Evolutionary conservation across 1,140 invertebrate genomes (phyloP).

Genomic region (Asbolus verrucosus): DNA sequence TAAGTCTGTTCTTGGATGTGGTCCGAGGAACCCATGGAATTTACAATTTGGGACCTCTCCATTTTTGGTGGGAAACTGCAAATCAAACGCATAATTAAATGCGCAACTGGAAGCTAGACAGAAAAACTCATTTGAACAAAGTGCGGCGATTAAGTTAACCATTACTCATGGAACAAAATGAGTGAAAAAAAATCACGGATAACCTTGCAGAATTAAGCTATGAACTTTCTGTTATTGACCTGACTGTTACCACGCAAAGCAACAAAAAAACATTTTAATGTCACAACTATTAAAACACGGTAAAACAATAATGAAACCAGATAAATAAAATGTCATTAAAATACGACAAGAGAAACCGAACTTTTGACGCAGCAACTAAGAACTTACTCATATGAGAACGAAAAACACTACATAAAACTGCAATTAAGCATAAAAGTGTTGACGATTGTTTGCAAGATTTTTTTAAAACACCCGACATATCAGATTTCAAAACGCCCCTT

Average conservation of each 20-base stretch:
- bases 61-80: conserved; percentile 72
- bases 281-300: conserved; percentile 26
- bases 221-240: conserved; percentile 36
- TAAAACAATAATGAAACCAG: conserved; percentile 17
- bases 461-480: background rate
- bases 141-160: conserved; percentile 26
- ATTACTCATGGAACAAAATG: background rate
- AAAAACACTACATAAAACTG: conserved; percentile 6
- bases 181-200: conserved; percentile 7
- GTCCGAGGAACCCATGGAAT: conserved; percentile 58
- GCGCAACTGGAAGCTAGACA: too few species aligned
- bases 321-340: conserved; percentile 29
- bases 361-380: conserved; percentile 5
- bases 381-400: background rate
- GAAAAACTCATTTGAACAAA: too few species aligned
- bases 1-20: conserved; percentile 64
- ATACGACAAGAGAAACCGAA: conserved; percentile 22
- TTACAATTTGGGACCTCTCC: conserved; percentile 66
- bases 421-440: conserved; percentile 23
- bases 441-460: background rate
- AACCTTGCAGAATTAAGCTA: conserved; percentile 28
- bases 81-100: too few species aligned
- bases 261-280: conserved; percentile 33
- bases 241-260: conserved; percentile 28
- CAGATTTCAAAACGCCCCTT: conserved; percentile 28